Percentiles rank a stretch among this genome's conserved stretches.
Evolutionary conservation across 53 echinoderm and acorn worm species (phyloP).

Genomic region (Echinarachnius parma): DNA sequence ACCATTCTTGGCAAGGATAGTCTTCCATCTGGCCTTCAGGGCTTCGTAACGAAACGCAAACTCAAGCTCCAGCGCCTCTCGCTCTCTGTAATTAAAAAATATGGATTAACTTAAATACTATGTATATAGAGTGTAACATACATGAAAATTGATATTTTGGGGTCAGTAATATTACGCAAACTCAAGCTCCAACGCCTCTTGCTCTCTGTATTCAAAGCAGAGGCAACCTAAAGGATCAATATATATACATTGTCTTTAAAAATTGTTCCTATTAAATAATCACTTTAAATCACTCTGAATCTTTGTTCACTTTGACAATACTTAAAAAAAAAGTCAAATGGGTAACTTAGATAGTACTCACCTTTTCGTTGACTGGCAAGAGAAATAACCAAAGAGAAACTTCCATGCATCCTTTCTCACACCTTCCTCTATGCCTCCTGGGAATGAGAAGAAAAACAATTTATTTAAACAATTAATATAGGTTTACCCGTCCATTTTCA

Average conservation of each 20-base stretch:
- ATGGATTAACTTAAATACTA: no score
- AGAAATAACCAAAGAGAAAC: slow-evolving; percentile 91
- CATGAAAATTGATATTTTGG: no score
- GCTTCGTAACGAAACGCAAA: slow-evolving; percentile 84
- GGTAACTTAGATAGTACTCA: slow-evolving; percentile 24
- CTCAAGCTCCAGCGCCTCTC: slow-evolving; percentile 77
- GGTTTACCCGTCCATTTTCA: no score
- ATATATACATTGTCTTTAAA: no score
- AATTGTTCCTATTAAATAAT: no score
- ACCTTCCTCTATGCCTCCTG: slow-evolving; percentile 82
- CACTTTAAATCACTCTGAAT: no score
- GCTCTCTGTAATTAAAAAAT: slow-evolving; percentile 80
- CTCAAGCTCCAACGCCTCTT: no score
- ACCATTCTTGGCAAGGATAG: slow-evolving; percentile 45
- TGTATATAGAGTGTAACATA: no score
- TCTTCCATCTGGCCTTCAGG: slow-evolving; percentile 89
- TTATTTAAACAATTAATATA: not conserved
- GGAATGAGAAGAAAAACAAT: not conserved
- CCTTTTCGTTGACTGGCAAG: slow-evolving; percentile 95
- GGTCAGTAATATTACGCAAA: no score
- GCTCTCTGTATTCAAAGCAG: no score
- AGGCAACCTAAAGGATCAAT: no score
- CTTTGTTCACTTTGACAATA: no score
- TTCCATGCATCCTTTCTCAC: slow-evolving; percentile 92
- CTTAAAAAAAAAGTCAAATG: not conserved